Conservation (phyloP, 1,140 invertebrate species). For the Goniozus legneri region DNA sequence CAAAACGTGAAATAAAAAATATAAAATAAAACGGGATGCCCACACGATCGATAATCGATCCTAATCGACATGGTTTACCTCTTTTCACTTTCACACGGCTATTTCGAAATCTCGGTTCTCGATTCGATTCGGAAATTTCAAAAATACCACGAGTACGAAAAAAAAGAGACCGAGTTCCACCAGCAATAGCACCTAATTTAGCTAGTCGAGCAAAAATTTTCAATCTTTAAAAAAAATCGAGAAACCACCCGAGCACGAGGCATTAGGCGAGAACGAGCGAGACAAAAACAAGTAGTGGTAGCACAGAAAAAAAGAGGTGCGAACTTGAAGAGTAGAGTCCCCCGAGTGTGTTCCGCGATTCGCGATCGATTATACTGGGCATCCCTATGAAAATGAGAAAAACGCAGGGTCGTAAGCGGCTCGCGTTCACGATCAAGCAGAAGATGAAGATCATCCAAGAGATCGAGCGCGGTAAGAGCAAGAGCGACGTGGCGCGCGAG, state of each 20-base stretch:
- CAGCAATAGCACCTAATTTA: neutral
- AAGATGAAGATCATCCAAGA: slow-evolving; percentile 64
- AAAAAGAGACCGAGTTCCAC: slow-evolving; percentile 7
- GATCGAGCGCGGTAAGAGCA: slow-evolving; percentile 60
- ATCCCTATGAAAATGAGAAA: slow-evolving; percentile 20
- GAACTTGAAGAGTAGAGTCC: neutral
- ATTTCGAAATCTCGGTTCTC: neutral
- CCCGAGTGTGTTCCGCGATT: no score
- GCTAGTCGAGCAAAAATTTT: no score
- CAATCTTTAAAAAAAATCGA: no score
- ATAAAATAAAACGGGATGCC: no score
- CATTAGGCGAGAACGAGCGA: slow-evolving; percentile 7
- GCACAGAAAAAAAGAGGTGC: neutral
- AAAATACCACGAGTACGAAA: slow-evolving; percentile 9
- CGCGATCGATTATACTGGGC: slow-evolving; percentile 32
- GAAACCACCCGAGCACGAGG: slow-evolving; percentile 14
- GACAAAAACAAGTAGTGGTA: neutral
- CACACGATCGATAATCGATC: slow-evolving; percentile 24
- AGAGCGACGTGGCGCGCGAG: slow-evolving; percentile 59
- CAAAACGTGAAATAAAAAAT: slow-evolving; percentile 20
- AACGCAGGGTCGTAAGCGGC: slow-evolving; percentile 60
- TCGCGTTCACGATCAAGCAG: slow-evolving; percentile 62
- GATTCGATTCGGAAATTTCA: neutral
- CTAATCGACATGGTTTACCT: slow-evolving; percentile 8
- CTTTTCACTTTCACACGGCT: neutral